A percentile compares a stretch with the other conserved stretches of the same genome.
These are phyloP conservation scores for Strongylocentrotus purpuratus DNA, from an alignment of 35 echinoderm and acorn worm genomes.

Conservation along the genomic window DNA sequence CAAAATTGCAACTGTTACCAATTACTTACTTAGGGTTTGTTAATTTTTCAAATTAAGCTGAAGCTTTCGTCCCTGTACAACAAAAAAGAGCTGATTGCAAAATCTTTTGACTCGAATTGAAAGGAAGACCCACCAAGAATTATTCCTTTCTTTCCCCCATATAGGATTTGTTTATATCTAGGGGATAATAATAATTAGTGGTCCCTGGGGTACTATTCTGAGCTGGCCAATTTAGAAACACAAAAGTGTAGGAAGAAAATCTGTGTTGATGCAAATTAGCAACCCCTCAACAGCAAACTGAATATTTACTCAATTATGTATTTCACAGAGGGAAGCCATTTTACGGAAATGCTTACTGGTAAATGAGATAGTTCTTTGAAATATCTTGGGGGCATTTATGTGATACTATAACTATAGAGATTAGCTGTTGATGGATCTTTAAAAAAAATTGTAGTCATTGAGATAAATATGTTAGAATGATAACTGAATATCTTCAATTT, in stretches of 20 bases:
- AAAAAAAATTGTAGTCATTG: background rate
- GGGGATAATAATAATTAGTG: background rate
- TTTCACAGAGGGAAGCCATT: background rate
- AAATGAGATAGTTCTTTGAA: background rate
- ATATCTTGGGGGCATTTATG: background rate
- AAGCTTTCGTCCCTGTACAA: background rate
- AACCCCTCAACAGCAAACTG: background rate
- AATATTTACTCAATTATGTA: background rate
- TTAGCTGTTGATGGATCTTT: background rate
- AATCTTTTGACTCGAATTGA: background rate
- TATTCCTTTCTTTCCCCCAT: background rate
- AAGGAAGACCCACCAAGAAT: background rate
- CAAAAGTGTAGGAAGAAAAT: background rate
- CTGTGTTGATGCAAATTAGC: background rate
- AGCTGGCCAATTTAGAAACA: background rate
- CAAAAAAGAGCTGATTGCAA: background rate
- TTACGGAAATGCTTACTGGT: background rate
- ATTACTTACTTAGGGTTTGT: constrained; percentile 10
- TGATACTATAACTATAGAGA: background rate
- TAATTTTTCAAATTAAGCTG: background rate
- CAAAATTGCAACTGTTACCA: background rate
- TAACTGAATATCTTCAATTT: too few relatives aligned
- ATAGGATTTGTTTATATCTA: constrained; percentile 5
- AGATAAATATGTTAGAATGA: too few relatives aligned
- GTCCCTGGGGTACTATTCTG: background rate